Evolutionary conservation across 2,888 invertebrate genomes (phyloP).

Genomic region (Drepana falcataria): DNA sequence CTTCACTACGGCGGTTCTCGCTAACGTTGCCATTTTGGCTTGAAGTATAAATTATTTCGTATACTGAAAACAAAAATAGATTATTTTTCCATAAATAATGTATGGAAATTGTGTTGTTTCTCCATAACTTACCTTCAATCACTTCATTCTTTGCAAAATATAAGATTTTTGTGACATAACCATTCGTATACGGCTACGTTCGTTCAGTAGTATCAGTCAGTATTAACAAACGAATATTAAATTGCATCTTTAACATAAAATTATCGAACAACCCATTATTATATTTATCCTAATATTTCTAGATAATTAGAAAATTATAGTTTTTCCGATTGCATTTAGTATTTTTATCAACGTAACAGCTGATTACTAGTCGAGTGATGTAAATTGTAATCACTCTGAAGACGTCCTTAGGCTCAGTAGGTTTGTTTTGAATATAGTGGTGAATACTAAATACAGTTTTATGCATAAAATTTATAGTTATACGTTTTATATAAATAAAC

Average conservation of each 20-base stretch:
- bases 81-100: slow-evolving; percentile 4
- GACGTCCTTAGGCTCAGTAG: too few species aligned
- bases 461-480: too few species aligned
- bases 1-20: slow-evolving; percentile 58
- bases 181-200: slow-evolving; percentile 23
- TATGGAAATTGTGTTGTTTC: background rate
- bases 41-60: slow-evolving; percentile 25
- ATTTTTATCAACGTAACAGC: too few species aligned
- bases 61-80: slow-evolving; percentile 19
- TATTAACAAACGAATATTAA: background rate
- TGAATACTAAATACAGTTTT: too few species aligned
- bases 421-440: too few species aligned
- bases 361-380: too few species aligned
- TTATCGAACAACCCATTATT: background rate
- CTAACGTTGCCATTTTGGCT: slow-evolving; percentile 54
- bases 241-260: slow-evolving; percentile 2
- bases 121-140: slow-evolving; percentile 47
- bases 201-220: slow-evolving; percentile 4
- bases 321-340: too few species aligned
- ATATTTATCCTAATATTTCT: too few species aligned
- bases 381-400: too few species aligned
- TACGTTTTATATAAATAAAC: too few species aligned
- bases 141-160: slow-evolving; percentile 48
- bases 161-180: slow-evolving; percentile 62
- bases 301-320: too few species aligned